Percentiles rank a stretch among this genome's conserved stretches.
phyloP scores from a whole-genome alignment of 2,888 invertebrate genomes.

The Trichopoda pennipes region DNA sequence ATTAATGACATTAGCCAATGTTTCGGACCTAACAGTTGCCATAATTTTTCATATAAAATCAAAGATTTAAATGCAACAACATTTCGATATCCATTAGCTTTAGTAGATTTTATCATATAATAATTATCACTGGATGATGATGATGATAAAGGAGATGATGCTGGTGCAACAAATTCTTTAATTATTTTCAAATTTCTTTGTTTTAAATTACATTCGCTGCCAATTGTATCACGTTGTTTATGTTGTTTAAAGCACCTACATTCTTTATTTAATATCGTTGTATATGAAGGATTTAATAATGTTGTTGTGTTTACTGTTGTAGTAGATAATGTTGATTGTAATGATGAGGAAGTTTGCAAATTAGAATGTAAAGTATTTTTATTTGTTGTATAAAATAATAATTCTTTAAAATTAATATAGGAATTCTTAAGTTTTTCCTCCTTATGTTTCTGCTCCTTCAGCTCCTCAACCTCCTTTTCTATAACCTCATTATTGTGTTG shows the following conservation, averaged over 20 bases:
- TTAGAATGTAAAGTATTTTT: conserved; percentile 52
- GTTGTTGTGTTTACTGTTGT: too few species aligned
- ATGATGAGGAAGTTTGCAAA: conserved; percentile 27
- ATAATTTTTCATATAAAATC: background rate
- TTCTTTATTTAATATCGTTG: conserved; percentile 75
- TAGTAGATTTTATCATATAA: conserved; percentile 41
- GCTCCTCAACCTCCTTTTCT: background rate
- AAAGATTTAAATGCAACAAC: conserved; percentile 4
- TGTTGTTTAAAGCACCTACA: conserved; percentile 79
- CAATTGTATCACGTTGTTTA: conserved; percentile 77
- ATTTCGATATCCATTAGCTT: background rate
- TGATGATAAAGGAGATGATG: conserved; percentile 32
- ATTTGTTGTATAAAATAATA: conserved; percentile 54
- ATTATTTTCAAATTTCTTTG: conserved; percentile 42
- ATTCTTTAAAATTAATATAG: conserved; percentile 59
- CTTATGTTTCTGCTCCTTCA: conserved; percentile 4
- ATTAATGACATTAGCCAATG: conserved; percentile 32
- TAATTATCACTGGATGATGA: conserved; percentile 36
- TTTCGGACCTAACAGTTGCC: conserved; percentile 10
- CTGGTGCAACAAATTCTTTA: conserved; percentile 15
- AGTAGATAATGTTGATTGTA: background rate
- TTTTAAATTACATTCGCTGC: conserved; percentile 64
- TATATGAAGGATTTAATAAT: conserved; percentile 72
- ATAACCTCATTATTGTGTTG: background rate
- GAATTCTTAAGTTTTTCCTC: conserved; percentile 46